These are phyloP conservation scores for Diadema setosum DNA, from an alignment of 35 echinoderm and acorn worm genomes.

Conservation along the genomic window DNA sequence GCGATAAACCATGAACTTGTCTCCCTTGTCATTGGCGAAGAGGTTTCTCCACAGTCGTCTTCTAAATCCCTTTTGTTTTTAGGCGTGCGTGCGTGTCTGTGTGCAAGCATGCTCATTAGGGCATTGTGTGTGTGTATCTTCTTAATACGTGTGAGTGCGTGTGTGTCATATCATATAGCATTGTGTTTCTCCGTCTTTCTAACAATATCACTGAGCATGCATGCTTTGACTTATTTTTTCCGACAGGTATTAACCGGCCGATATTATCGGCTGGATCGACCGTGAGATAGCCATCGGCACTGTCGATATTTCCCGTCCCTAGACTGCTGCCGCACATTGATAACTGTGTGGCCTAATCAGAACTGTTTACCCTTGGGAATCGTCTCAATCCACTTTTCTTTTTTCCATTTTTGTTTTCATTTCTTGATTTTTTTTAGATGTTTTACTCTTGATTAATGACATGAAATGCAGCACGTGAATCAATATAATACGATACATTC, in stretches of 20 bases:
- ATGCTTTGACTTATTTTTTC: no score
- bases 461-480: no score
- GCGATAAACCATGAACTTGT: background rate
- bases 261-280: background rate
- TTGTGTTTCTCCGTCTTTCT: no score
- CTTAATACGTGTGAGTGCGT: no score
- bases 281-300: background rate
- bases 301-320: background rate
- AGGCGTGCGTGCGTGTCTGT: no score
- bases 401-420: background rate
- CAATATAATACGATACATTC: no score
- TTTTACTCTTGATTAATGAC: background rate
- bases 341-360: background rate
- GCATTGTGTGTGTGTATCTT: no score
- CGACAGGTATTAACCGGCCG: background rate
- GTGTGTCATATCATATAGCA: no score
- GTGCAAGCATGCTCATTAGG: no score
- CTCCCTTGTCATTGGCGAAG: background rate
- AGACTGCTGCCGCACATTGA: background rate
- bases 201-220: no score
- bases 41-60: no score
- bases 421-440: background rate
- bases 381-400: background rate
- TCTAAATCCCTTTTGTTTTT: no score
- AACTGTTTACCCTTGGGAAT: background rate